Evolutionary conservation across 2,797 vertebrate species (phyloP).

Genomic region (Microctenopoma lineatum): DNA sequence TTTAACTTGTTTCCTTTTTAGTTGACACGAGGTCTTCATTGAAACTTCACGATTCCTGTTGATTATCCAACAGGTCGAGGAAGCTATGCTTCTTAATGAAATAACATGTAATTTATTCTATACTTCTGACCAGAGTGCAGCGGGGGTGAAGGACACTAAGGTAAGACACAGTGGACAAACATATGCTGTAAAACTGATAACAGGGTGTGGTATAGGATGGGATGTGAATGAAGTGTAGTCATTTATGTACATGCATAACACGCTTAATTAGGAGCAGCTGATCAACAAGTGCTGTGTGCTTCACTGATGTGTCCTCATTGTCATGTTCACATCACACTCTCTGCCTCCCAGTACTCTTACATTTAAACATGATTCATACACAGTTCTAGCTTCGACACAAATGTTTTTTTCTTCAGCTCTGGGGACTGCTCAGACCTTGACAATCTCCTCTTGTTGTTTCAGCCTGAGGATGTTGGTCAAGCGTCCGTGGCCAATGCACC

Average conservation of each 20-base stretch:
- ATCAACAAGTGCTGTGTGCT: background rate
- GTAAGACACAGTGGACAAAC: conserved; percentile 70
- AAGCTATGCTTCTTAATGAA: conserved; percentile 90
- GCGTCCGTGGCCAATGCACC: conserved; percentile 92
- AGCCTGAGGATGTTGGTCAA: conserved; percentile 98
- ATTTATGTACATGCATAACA: background rate
- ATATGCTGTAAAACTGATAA: background rate
- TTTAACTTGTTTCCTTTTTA: conserved; percentile 83
- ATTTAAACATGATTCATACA: too few species aligned
- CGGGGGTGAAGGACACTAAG: conserved; percentile 86
- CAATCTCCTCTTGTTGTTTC: conserved; percentile 47
- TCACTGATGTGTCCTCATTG: background rate
- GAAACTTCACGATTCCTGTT: conserved; percentile 87
- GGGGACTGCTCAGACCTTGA: background rate
- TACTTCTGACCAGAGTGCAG: conserved; percentile 89
- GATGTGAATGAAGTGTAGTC: background rate
- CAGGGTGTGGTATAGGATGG: background rate
- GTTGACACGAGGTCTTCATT: conserved; percentile 83
- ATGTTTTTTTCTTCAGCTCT: background rate
- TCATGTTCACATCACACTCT: conserved; percentile 6
- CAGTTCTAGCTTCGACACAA: too few species aligned
- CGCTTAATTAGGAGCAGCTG: background rate
- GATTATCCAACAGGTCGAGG: conserved; percentile 89
- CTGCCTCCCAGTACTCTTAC: conserved; percentile 9
- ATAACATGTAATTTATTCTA: conserved; percentile 89